Evolutionary conservation across 1,140 invertebrate species (phyloP), one percentile per base, ranked within the genome.

Genomic region (Mamestra configurata): DNA sequence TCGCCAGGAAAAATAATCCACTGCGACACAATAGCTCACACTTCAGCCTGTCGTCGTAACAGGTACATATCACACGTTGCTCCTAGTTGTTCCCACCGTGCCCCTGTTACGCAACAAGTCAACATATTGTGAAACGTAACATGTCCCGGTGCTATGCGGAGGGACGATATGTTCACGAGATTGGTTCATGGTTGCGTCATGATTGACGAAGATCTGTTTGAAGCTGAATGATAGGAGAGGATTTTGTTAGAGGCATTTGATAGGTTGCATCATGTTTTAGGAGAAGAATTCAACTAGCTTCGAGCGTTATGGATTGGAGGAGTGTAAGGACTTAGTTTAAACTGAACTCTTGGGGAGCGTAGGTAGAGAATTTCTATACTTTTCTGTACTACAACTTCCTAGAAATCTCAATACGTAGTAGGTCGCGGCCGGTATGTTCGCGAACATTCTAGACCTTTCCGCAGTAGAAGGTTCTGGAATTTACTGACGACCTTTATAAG

Each of bases 41-140:
- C 3, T n/a, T n/a, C 46, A n/a, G 1, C n/a, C n/a, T n/a, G n/a
- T 51, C 15, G 3, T 51, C 46, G 15, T 6, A 51, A 51, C 46
- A 51, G 4, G 15, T 51, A n/a, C n/a, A n/a, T 22, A 49, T 53
- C 3, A 7, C 43, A 46, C 43, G n/a, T 46, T 15, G 43, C 4
- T 15, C 43, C 11, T 10, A 2, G 1, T 15, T 15, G 43, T 15
- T 35, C 15, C 27, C 27, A 61, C 57, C 4, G 20, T 61, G 6
- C 57, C 57, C 57, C 15, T 6, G 15, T 61, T 15, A 59, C 55
- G 57, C 57, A 61, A 61, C 57, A 61, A 61, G 57, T 61, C 15
- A 24, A 61, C 57, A 61, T 13, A 15, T 59, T 59, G 27, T 61
- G 57, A 6, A 61, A 61, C 2, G 11, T 61, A 61, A 27, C 27